These are phyloP conservation scores for Antigone vipio DNA, from an alignment of 2,113 vertebrate species.

Conservation along the genomic window DNA sequence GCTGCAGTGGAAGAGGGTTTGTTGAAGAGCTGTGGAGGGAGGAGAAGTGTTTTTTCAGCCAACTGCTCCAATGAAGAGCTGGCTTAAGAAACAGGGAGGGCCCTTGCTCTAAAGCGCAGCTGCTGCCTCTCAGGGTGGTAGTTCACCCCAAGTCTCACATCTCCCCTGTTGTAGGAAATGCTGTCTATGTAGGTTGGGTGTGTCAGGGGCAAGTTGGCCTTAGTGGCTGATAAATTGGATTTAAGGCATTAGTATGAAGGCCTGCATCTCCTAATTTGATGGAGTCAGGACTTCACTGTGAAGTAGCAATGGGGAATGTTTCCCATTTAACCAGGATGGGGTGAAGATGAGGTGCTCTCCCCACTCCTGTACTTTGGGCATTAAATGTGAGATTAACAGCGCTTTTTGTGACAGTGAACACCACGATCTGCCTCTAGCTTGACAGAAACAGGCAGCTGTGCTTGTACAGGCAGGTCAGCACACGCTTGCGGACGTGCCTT, in stretches of 20 bases:
- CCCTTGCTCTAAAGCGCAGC: background rate
- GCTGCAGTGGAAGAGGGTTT: background rate
- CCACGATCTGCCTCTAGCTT: rapidly evolving
- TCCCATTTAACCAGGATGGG: background rate
- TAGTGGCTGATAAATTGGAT: background rate
- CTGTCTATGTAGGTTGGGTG: rapidly evolving
- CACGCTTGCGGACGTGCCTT: background rate
- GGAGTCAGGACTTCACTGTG: background rate
- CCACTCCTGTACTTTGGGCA: background rate
- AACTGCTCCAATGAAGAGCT: rapidly evolving
- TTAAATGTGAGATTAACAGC: background rate
- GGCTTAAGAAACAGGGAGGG: background rate
- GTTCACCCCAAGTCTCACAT: background rate
- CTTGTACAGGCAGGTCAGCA: background rate
- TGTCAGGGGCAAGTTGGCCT: background rate
- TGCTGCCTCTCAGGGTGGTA: no score
- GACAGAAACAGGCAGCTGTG: background rate
- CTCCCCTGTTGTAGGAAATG: background rate
- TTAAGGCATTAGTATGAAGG: background rate
- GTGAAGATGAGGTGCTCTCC: background rate
- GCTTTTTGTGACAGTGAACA: no score
- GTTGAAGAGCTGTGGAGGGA: background rate
- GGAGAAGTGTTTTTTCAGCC: background rate
- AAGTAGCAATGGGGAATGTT: background rate
- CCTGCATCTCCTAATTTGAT: background rate